phyloP scores from a whole-genome alignment of 2,113 vertebrate species.

The Tilapia sparmanii region DNA sequence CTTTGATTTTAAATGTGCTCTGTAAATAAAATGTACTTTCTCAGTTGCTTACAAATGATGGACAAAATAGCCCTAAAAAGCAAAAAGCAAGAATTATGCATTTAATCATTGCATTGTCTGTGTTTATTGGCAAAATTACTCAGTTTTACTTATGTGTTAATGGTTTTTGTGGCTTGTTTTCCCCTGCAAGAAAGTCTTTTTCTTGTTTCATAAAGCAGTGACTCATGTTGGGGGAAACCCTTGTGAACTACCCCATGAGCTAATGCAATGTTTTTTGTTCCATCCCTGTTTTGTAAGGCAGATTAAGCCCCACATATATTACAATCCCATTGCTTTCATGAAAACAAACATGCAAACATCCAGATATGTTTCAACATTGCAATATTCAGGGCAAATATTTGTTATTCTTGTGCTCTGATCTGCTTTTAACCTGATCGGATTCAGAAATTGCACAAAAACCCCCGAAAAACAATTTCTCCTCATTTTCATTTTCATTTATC shows the following conservation, averaged over 20 bases:
- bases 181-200: not conserved
- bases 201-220: not conserved
- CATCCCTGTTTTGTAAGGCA: not conserved
- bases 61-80: not conserved
- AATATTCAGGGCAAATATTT: not conserved
- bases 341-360: not conserved
- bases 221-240: not conserved
- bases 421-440: not conserved
- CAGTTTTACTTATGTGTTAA: not conserved
- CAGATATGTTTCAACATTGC: not conserved
- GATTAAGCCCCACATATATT: not conserved
- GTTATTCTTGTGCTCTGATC: not conserved
- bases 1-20: not conserved
- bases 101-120: not conserved
- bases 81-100: not conserved
- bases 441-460: accelerated
- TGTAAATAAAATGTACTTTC: not conserved
- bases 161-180: not conserved
- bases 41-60: not conserved
- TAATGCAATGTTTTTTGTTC: not conserved
- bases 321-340: not conserved
- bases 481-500: not conserved
- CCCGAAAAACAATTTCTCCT: not conserved
- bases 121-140: not conserved
- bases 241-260: not conserved